Evolutionary conservation across 2,888 invertebrate species (phyloP).

Genomic region (Andrena flavipes): DNA sequence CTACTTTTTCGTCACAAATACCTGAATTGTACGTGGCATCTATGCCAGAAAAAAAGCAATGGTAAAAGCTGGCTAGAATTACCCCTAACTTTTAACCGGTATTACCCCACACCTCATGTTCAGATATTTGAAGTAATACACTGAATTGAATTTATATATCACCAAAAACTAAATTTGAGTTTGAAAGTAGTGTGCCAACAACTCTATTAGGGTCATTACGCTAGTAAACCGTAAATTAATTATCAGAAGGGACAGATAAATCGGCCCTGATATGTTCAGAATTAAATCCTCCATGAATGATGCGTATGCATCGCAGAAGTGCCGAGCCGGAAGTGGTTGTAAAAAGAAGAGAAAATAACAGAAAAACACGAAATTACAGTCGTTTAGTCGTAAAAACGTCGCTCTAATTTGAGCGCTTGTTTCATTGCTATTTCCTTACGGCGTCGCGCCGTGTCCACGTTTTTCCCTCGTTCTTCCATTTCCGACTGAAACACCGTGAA

Average conservation of each 20-base stretch:
- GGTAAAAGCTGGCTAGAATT: too few relatives aligned
- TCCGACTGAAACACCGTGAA: slow-evolving; percentile 27
- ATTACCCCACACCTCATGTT: too few relatives aligned
- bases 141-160: too few relatives aligned
- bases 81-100: too few relatives aligned
- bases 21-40: too few relatives aligned
- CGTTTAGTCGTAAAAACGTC: slow-evolving; percentile 79
- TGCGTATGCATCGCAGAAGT: slow-evolving; percentile 18
- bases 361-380: slow-evolving; percentile 71
- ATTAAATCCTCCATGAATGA: slow-evolving; percentile 31
- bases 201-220: background rate
- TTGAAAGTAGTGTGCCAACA: too few relatives aligned
- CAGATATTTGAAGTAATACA: too few relatives aligned
- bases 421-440: slow-evolving; percentile 52
- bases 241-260: background rate
- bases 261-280: slow-evolving; percentile 29
- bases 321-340: slow-evolving; percentile 46
- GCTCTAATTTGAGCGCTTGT: slow-evolving; percentile 55
- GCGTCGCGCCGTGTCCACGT: slow-evolving; percentile 41
- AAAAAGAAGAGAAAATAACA: slow-evolving; percentile 70
- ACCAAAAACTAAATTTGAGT: too few relatives aligned
- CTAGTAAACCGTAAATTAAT: background rate
- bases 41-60: too few relatives aligned
- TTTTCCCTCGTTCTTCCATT: slow-evolving; percentile 29
- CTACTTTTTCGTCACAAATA: too few relatives aligned